A percentile compares a stretch with the other conserved stretches of the same genome.
Evolutionary conservation across 2,888 invertebrate species (phyloP).

Genomic region (Notodonta ziczac): DNA sequence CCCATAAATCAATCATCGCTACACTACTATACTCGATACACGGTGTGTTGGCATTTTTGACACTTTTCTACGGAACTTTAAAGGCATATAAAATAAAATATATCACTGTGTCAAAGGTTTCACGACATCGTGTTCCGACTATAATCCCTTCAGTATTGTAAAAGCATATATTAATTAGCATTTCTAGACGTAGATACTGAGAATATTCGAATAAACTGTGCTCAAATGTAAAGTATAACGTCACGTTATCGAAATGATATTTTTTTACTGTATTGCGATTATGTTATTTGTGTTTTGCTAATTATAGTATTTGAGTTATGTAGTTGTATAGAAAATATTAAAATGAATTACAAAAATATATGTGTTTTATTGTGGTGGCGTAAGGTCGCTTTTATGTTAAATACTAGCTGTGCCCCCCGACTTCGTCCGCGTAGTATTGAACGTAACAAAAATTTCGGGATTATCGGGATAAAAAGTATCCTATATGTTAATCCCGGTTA

Average conservation of each 20-base stretch:
- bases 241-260: constrained; percentile 46
- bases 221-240: constrained; percentile 37
- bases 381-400: no score
- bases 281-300: constrained; percentile 45
- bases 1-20: background rate
- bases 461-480: no score
- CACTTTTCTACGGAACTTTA: background rate
- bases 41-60: background rate
- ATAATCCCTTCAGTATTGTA: constrained; percentile 49
- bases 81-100: no score
- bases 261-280: constrained; percentile 50
- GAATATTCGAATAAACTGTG: constrained; percentile 39
- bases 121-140: constrained; percentile 15
- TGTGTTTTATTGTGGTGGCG: constrained; percentile 8
- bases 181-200: constrained; percentile 53
- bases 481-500: no score
- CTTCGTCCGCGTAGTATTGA: no score
- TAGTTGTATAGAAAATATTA: constrained; percentile 48
- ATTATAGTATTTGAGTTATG: constrained; percentile 40
- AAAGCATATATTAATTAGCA: constrained; percentile 55
- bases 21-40: background rate
- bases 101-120: no score
- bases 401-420: no score
- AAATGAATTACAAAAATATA: constrained; percentile 34
- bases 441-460: no score